Base-by-base conservation (phyloP, 37 sponge, comb jelly and placozoan genomes). In the Spongia lamella region DNA sequence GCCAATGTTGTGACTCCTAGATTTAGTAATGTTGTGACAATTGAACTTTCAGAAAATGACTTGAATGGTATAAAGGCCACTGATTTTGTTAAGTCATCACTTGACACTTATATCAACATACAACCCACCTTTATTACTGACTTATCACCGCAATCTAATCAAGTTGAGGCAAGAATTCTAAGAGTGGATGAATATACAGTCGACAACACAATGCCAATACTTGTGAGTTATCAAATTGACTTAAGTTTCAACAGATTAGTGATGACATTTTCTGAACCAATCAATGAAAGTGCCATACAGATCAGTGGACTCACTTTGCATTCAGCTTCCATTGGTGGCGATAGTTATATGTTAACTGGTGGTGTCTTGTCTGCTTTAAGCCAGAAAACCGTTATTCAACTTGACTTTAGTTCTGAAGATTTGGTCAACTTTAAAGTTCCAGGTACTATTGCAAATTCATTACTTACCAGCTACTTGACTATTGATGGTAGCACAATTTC, bases 211-310 rank as follows among this genome's bases (percentile, higher is more conserved):
- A 38, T 66, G 49, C 95, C 95, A 14, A 13, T 43, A 7, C 75
- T 94, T 4, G 31, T 39, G 0, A 60, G 72, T 0, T 87, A 83
- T 47, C 67, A 84, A 20, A 69, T 94, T 31, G 89, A 94, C 38
- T 51, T 94, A 19, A 73, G 71, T 64, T 24, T 36, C 1, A 90
- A 94, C 68, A 61, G 17, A 7, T 72, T 94, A 51, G 14, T 84
- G 2, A 35, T 94, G 60, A 90, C 88, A 0, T 90, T 90, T 54
- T 58, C 27, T 68, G 91, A 94, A 66, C 88, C 92, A n/a, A 62
- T 94, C 58, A 70, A 77, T 47, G 51, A 68, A 16, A 54, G 78
- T 5, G 19, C 84, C 38, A 54, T 35, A n/a, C 61, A 39, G 22
- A 6, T 78, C 11, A 43, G 17, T 60, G 39, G 54, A 11, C 73